Base-by-base conservation (phyloP, 2,888 invertebrate genomes). In the Monopis laevigella region DNA sequence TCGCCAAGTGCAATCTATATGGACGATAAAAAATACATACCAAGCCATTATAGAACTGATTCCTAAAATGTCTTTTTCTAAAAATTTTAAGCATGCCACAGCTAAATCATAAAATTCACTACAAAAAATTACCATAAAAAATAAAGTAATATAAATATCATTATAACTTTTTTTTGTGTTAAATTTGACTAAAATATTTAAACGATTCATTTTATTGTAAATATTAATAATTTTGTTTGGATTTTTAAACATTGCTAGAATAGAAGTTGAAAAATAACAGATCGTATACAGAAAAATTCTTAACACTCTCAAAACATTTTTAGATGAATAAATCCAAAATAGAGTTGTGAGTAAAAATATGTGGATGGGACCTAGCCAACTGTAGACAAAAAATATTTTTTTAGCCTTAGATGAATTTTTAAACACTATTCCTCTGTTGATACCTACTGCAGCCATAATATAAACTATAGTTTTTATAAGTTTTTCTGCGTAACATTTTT, bases 401-500 rank as follows among this genome's bases (percentile, higher is more conserved):
- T 11, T 12, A 29, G 6, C 29, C 29, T 13, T 7, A 29, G 14
- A 29, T 29, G 14, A 7, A 29, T 7, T 11, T 29, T 12, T 29
- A 11, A 34, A 34, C 6, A 14, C 3, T 16, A 34, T n/a, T 7
- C 34, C 34, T 34, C 34, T 34, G n/a, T 34, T 34, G 14, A 14
- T n/a, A 6, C 34, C 34, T 7, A 16, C 2, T 10, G 17, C 2
- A 2, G 17, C 34, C 8, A 34, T 16, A 18, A 34, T 18, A 8
- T 17, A 34, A 16, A 34, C 14, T 3, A 34, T 13, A 16, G 11
- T 8, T 2, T 34, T 34, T 8, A 34, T 7, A 16, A 34, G 18
- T 16, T 18, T 29, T 18, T 34, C 14, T 34, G 8, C 2, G 8
- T 3, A 4, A 34, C 7, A 14, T 34, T 14, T 11, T 34, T 34